A percentile compares a stretch with the other conserved stretches of the same genome.
phyloP scores from a whole-genome alignment of 2,888 invertebrate genomes.

The Onchidella celtica region DNA sequence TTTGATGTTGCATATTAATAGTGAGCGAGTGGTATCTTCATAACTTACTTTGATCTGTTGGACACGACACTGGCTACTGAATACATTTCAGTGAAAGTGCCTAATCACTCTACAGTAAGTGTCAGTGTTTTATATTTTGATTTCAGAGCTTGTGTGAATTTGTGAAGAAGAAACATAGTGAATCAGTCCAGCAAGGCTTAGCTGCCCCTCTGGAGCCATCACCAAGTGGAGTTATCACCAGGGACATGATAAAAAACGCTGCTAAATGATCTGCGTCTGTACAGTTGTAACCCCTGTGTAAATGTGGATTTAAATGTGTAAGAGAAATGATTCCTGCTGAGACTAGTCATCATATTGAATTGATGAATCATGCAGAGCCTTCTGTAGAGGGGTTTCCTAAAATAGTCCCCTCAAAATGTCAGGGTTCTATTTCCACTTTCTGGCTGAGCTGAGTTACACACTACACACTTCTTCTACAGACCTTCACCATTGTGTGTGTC shows the following conservation, averaged over 20 bases:
- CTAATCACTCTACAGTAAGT: background rate
- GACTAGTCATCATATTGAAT: no score
- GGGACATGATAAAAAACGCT: slow-evolving; percentile 34
- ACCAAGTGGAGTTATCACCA: slow-evolving; percentile 38
- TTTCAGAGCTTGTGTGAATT: slow-evolving; percentile 66
- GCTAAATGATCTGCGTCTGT: background rate
- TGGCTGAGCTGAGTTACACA: no score
- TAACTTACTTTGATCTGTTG: background rate
- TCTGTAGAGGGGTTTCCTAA: no score
- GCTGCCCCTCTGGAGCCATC: background rate
- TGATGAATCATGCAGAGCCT: no score
- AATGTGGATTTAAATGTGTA: background rate
- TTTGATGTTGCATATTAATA: background rate
- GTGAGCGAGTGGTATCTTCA: background rate
- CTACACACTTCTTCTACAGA: no score
- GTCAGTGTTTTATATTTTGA: slow-evolving; percentile 14
- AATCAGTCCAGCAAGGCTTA: slow-evolving; percentile 20
- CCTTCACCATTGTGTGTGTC: no score
- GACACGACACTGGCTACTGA: no score
- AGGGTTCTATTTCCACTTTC: no score
- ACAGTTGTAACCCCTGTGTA: background rate
- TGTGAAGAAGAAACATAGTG: slow-evolving; percentile 57
- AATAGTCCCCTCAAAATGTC: no score
- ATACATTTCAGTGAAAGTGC: background rate
- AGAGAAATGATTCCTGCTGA: no score